A percentile compares a stretch with the other conserved stretches of the same genome.
phyloP scores from a whole-genome alignment of 2,888 invertebrate species.

The Strigamia transsilvanica region DNA sequence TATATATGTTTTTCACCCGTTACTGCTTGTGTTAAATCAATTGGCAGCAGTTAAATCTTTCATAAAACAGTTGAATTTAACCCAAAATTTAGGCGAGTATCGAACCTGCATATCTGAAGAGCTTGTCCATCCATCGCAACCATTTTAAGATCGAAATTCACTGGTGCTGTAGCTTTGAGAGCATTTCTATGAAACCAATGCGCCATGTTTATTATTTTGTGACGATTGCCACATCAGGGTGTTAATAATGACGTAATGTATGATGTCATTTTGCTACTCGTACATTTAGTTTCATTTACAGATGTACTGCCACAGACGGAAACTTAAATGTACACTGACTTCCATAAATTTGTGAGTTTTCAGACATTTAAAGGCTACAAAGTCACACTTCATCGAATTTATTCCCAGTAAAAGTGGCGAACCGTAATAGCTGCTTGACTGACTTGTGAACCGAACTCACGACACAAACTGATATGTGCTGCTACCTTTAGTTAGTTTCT shows the following conservation, averaged over 20 bases:
- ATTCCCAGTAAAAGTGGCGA: too few species aligned
- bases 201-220: constrained; percentile 64
- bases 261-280: not conserved
- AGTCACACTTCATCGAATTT: too few species aligned
- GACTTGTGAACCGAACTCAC: not conserved
- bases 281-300: not conserved
- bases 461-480: not conserved
- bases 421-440: not conserved
- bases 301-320: too few species aligned
- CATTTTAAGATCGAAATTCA: constrained; percentile 67
- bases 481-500: not conserved
- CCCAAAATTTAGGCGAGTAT: not conserved
- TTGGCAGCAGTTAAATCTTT: not conserved
- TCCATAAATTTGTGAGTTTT: too few species aligned
- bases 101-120: constrained; percentile 69
- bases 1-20: not conserved
- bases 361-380: too few species aligned
- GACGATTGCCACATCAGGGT: constrained; percentile 50
- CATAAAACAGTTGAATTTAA: not conserved
- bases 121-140: constrained; percentile 66
- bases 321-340: too few species aligned
- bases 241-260: not conserved
- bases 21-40: not conserved
- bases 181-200: constrained; percentile 74
- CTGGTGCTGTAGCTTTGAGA: constrained; percentile 69